phyloP scores from a whole-genome alignment of 1,140 invertebrate species.

The Drosophila kurseongensis region DNA sequence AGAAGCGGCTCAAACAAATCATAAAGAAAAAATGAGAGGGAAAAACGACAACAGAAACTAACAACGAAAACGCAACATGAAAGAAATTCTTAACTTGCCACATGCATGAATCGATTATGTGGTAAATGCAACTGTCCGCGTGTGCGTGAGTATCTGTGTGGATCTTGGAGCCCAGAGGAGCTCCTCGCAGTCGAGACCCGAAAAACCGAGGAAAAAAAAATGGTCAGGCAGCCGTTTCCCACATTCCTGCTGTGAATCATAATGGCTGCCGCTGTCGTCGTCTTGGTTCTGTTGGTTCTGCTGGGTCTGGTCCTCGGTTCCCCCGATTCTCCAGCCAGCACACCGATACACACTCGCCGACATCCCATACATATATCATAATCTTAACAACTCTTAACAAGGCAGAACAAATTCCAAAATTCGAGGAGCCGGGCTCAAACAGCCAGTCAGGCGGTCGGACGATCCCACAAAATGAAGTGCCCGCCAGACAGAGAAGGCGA shows the following conservation, averaged over 20 bases:
- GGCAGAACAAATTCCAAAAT: conserved; percentile 83
- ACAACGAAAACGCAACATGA: conserved; percentile 80
- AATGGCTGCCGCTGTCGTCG: conserved; percentile 78
- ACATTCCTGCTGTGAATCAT: conserved; percentile 82
- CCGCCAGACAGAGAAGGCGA: conserved; percentile 49
- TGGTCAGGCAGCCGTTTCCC: conserved; percentile 77
- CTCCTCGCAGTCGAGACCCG: conserved; percentile 6
- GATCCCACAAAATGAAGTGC: conserved; percentile 77
- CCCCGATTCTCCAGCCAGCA: conserved; percentile 4
- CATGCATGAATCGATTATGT: conserved; percentile 83
- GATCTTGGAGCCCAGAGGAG: conserved; percentile 12
- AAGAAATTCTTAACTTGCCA: conserved; percentile 80
- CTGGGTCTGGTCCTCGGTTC: conserved; percentile 3
- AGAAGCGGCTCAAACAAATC: conserved; percentile 83
- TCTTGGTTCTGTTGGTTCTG: conserved; percentile 35
- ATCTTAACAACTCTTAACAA: conserved; percentile 84
- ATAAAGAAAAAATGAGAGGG: conserved; percentile 69
- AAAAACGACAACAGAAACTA: conserved; percentile 62
- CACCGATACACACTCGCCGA: conserved; percentile 34
- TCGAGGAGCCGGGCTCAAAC: conserved; percentile 63
- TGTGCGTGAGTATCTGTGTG: conserved; percentile 52
- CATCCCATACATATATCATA: conserved; percentile 80
- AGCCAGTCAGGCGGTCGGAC: conserved; percentile 73
- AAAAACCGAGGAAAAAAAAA: conserved; percentile 60
- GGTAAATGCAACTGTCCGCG: conserved; percentile 60